Base-by-base conservation (phyloP, 2,113 vertebrate species). In the Clarias gariepinus region DNA sequence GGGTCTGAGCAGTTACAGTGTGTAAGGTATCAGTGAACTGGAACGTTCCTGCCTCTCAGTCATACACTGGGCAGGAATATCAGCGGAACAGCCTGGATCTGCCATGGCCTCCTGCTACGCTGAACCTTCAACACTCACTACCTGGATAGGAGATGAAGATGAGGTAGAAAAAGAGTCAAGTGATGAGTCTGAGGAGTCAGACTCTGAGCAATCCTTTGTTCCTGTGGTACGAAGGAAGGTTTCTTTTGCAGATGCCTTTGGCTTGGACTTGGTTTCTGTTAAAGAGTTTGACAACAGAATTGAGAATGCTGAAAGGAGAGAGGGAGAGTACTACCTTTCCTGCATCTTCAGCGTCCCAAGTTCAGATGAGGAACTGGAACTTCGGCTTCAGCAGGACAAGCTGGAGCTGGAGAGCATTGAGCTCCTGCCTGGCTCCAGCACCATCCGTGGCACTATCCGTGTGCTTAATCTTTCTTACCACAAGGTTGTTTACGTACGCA, bases 231-330 rank as follows among this genome's bases (percentile, higher is more conserved):
- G 92, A 82, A 96, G 98, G 90, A 98, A 96, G 92, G 98, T 99
- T 92, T 99, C 98, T 0, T 99, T 99, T 83, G 98, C 98, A 15
- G 98, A 99, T 89, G 96, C 96, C 0, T 97, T 99, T 90, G 98
- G 98, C 76, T 94, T 99, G 87, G 94, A 97, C 92, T 94, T 99
- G 86, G 98, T 99, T 71, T 98, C 97, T 2, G 94, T 99, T 83
- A 98, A 98, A 93, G 98, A 99, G 92, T 99, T 97, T 3, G 93
- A 98, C 90, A 94, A 85, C 69, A 95, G 93, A 89, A 95, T 96
- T 23, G 78, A 87, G 66, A 90, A 53, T 41, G 91, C 84, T 8
- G 93, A 96, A 30, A 79, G 87, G 64, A 90, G 92, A 74, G 90
- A 87, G 69, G 84, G 86, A 12, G 96, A 98, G 58, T 96, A 91